Percentiles rank a stretch among this genome's conserved stretches.
phyloP scores from a whole-genome alignment of 2,888 invertebrate species.

The Belgica antarctica region DNA sequence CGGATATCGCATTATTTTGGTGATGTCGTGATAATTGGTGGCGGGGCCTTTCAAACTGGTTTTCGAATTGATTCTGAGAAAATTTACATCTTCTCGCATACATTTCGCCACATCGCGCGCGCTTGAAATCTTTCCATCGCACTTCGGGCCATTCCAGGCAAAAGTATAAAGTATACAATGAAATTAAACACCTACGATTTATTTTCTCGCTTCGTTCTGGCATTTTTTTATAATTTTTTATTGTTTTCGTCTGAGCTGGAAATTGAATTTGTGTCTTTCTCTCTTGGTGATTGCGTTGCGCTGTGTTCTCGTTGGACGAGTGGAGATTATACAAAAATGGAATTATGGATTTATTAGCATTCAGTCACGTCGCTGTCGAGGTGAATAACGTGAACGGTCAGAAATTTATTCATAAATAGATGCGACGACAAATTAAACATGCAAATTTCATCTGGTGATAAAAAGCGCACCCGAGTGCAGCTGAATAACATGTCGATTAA shows the following conservation, averaged over 20 bases:
- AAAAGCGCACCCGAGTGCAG: background rate
- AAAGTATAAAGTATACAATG: slow-evolving; percentile 6
- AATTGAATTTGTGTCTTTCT: background rate
- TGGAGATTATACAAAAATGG: slow-evolving; percentile 21
- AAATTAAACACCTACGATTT: slow-evolving; percentile 20
- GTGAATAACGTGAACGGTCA: background rate
- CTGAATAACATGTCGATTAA: background rate
- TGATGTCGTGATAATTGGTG: background rate
- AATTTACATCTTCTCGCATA: background rate
- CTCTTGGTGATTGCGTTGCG: background rate
- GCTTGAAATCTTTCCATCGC: background rate
- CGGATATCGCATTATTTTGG: too few species aligned
- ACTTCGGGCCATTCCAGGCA: background rate
- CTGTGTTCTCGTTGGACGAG: background rate
- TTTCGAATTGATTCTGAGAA: slow-evolving; percentile 3
- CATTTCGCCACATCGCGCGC: slow-evolving; percentile 1
- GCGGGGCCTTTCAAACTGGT: slow-evolving; percentile 16
- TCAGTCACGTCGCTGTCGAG: background rate
- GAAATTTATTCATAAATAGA: background rate
- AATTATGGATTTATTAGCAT: slow-evolving; percentile 10
- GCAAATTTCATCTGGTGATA: background rate
- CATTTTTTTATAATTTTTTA: background rate
- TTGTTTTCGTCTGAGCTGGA: slow-evolving; percentile 14
- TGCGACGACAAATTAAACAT: slow-evolving; percentile 5
- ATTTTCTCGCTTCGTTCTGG: background rate